Base-by-base conservation (phyloP, 1,140 invertebrate species). In the Daktulosphaira vitifoliae region DNA sequence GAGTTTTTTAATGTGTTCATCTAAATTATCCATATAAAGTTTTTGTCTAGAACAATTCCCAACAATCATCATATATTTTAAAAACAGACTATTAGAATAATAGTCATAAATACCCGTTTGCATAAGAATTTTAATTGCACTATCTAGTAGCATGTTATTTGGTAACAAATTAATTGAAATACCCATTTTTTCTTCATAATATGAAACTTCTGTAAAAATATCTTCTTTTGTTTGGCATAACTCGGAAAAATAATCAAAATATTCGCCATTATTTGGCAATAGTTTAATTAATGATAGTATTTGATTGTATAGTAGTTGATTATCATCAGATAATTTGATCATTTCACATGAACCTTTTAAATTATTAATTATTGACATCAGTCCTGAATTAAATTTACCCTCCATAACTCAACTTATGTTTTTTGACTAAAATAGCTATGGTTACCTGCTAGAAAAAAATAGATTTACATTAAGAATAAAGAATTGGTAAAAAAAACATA, bases 1-100 rank as follows among this genome's bases (percentile, higher is more conserved):
- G 26, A 62, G 38, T 62, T 62, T 46, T 29, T 62, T 62, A 46
- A 62, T 48, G 20, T 33, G 16, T 62, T 62, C 42, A 62, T 62
- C 42, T 26, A 62, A 29, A 6, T 46, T 25, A 48, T 62, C 25
- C 13, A 62, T 46, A 33, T 20, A 18, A 1, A 46, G 8, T 20
- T 48, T 62, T 62, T 62, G 9, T 33, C 26, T 48, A 3, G 16
- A 29, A 22, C 25, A 33, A 20, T 22, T 48, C 46, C 46, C 56
- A 62, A 62, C 46, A 9, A 62, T 48, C n/a, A 25, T 46, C 26
- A 62, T 29, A 62, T 62, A 62, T 18, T 62, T 48, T 9, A n/a
- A 18, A 46, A 62, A 48, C 16, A 62, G 5, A 4, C 42, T 48
- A 33, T 13, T 48, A 29, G 56, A n/a, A 62, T 48, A 29, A 9